These are phyloP conservation scores for Ondatra zibethicus DNA, from an alignment of 2,113 vertebrate genomes.

Conservation along the genomic window DNA sequence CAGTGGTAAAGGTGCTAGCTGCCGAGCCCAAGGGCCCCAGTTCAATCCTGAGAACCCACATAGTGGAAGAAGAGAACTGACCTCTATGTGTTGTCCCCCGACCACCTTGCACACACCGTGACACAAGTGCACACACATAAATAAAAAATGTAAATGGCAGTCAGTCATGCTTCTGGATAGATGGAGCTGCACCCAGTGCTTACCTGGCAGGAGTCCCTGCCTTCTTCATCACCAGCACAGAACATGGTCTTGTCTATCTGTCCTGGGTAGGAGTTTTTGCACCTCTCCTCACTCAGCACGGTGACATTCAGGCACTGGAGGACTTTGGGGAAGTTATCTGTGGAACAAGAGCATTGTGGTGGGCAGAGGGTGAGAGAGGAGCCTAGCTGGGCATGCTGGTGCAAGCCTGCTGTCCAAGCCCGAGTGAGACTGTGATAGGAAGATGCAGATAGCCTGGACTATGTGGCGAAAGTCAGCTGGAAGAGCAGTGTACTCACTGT, in stretches of 20 bases:
- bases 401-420: too few species aligned
- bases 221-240: slow-evolving; percentile 60
- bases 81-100: background rate
- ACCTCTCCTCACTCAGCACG: slow-evolving; percentile 28
- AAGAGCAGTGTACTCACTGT: slow-evolving; percentile 19
- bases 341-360: background rate
- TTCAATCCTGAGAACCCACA: background rate
- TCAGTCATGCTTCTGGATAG: too few species aligned
- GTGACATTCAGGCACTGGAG: slow-evolving; percentile 77
- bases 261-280: slow-evolving; percentile 8
- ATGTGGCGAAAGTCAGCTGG: background rate
- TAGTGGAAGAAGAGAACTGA: background rate
- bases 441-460: background rate
- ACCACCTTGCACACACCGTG: background rate
- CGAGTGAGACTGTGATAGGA: background rate
- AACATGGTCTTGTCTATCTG: slow-evolving; percentile 74
- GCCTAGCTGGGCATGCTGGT: background rate
- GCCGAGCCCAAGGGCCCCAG: background rate
- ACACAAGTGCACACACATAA: background rate
- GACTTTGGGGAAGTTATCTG: slow-evolving; percentile 66
- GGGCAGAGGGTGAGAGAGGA: background rate
- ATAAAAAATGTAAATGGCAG: background rate
- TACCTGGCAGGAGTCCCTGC: slow-evolving; percentile 80
- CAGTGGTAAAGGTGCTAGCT: background rate
- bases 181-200: rapidly evolving